Percentiles rank a stretch among this genome's conserved stretches.
These are phyloP conservation scores for Leucophenga varia DNA, from an alignment of 1,140 invertebrate genomes.

Conservation along the genomic window DNA sequence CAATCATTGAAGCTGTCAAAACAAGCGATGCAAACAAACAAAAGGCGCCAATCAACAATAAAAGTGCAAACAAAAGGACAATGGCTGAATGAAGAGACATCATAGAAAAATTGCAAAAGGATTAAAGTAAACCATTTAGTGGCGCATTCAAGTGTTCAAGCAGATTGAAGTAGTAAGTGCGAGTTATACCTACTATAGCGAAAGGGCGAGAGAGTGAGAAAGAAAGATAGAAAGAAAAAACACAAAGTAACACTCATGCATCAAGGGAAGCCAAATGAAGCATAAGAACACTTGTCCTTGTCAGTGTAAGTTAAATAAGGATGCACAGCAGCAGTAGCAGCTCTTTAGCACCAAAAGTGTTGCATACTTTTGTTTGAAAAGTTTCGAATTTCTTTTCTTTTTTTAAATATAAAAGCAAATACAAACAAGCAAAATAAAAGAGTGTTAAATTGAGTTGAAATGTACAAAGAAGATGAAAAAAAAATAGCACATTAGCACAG, in stretches of 20 bases:
- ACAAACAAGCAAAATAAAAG: background rate
- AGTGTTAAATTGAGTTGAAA: conserved; percentile 30
- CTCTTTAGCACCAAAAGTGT: no score
- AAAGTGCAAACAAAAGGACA: background rate
- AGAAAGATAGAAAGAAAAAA: no score
- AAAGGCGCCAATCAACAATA: conserved; percentile 16
- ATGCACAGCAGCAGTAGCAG: no score
- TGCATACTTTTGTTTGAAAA: no score
- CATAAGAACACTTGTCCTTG: conserved; percentile 48
- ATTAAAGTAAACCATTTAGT: conserved; percentile 42
- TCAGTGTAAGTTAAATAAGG: no score
- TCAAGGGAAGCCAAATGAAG: conserved; percentile 48
- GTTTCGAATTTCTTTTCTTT: conserved; percentile 26
- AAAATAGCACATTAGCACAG: conserved; percentile 1
- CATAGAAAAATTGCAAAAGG: no score
- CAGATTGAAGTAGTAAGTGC: no score
- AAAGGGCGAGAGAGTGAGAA: no score
- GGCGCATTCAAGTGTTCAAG: no score
- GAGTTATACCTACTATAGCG: no score
- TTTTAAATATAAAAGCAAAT: conserved; percentile 22
- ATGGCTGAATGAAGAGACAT: no score
- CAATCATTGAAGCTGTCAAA: conserved; percentile 22
- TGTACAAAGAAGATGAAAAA: conserved; percentile 12
- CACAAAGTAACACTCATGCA: no score
- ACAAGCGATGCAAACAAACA: conserved; percentile 41